phyloP scores from a whole-genome alignment of 2,797 vertebrate species.

The Alosa sapidissima region DNA sequence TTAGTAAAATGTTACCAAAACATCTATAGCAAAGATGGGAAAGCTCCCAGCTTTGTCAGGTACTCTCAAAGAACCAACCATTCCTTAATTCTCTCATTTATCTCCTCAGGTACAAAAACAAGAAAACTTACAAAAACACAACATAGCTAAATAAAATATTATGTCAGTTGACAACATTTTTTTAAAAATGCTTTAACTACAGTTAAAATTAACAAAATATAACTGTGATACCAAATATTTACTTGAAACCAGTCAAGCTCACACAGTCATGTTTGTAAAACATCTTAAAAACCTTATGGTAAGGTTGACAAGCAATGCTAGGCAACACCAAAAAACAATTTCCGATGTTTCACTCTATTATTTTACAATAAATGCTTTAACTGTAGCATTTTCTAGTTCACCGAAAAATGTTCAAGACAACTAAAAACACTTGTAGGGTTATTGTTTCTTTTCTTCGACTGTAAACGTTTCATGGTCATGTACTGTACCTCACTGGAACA shows the following conservation, averaged over 20 bases:
- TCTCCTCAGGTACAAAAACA: conserved; percentile 30
- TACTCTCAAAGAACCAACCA: conserved; percentile 31
- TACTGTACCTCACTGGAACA: conserved; percentile 38
- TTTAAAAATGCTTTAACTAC: conserved; percentile 51
- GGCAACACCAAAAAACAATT: neutral
- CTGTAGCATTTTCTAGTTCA: conserved; percentile 7
- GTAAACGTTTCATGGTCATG: conserved; percentile 11
- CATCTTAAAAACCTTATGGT: conserved; percentile 37
- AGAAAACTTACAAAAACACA: conserved; percentile 37
- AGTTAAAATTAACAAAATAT: conserved; percentile 69
- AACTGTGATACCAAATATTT: conserved; percentile 60
- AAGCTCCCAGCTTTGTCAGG: conserved; percentile 65
- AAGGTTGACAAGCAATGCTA: conserved; percentile 20
- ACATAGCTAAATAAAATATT: conserved; percentile 47
- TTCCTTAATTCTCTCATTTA: conserved; percentile 22
- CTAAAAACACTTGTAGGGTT: neutral
- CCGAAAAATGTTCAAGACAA: conserved; percentile 16
- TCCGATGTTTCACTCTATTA: conserved; percentile 1
- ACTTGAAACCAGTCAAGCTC: conserved; percentile 98
- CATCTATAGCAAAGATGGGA: conserved; percentile 34
- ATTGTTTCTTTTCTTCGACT: neutral
- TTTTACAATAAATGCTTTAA: conserved; percentile 23
- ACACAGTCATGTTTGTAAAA: conserved; percentile 62
- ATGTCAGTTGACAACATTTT: conserved; percentile 36
- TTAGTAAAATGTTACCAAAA: conserved; percentile 1